A percentile compares a stretch with the other conserved stretches of the same genome.
phyloP scores from a whole-genome alignment of 2,888 invertebrate species.

The Amphipyra berbera region DNA sequence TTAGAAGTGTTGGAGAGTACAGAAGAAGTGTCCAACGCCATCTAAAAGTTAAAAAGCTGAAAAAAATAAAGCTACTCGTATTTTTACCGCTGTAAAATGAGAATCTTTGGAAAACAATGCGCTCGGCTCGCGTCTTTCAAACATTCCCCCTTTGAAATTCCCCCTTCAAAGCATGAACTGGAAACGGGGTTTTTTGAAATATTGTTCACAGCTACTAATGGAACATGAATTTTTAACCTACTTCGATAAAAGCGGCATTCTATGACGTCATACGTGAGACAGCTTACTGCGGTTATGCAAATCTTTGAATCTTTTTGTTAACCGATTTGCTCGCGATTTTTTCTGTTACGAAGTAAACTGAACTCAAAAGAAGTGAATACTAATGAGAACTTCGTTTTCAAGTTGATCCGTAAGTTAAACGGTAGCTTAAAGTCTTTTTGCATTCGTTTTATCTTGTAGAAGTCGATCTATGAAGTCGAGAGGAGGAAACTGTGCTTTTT shows the following conservation, averaged over 20 bases:
- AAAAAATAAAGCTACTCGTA: slow-evolving; percentile 65
- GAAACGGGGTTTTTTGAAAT: slow-evolving; percentile 70
- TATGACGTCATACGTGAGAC: slow-evolving; percentile 29
- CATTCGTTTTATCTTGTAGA: background rate
- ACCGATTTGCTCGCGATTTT: background rate
- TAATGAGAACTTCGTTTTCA: background rate
- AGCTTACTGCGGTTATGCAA: slow-evolving; percentile 3
- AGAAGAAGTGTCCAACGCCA: slow-evolving; percentile 53
- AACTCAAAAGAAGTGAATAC: background rate
- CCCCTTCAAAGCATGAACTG: slow-evolving; percentile 68
- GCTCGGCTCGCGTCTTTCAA: slow-evolving; percentile 67
- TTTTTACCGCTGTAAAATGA: slow-evolving; percentile 69
- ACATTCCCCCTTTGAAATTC: slow-evolving; percentile 69
- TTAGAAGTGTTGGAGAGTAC: slow-evolving; percentile 14
- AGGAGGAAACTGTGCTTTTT: background rate
- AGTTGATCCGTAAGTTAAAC: too few species aligned
- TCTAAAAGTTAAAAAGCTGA: slow-evolving; percentile 63
- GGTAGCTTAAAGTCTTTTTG: background rate
- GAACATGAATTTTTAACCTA: slow-evolving; percentile 70
- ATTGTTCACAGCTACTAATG: slow-evolving; percentile 69
- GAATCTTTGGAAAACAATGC: slow-evolving; percentile 73
- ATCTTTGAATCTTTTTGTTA: background rate
- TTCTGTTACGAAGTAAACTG: background rate
- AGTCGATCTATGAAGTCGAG: background rate
- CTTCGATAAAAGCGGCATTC: slow-evolving; percentile 57